phyloP scores from a whole-genome alignment of 2,888 invertebrate genomes.

The Callimorpha dominula region DNA sequence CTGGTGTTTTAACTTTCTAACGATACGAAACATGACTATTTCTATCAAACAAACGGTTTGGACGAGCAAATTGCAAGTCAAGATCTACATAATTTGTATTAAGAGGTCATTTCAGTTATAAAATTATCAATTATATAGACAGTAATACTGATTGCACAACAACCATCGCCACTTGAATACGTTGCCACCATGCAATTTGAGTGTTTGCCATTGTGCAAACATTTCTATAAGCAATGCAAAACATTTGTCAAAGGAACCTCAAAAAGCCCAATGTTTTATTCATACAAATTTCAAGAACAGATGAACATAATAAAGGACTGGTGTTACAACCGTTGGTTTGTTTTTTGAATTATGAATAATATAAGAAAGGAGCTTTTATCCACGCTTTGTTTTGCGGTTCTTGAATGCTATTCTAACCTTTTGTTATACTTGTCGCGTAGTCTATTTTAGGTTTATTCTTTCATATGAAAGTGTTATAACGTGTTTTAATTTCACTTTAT shows the following conservation, averaged over 20 bases:
- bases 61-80: too few species aligned
- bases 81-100: too few species aligned
- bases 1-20: too few species aligned
- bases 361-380: conserved; percentile 14
- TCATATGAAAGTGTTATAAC: background rate
- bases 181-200: background rate
- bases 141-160: too few species aligned
- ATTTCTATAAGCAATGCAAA: conserved; percentile 13
- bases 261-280: conserved; percentile 40
- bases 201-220: background rate
- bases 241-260: conserved; percentile 22
- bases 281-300: conserved; percentile 30
- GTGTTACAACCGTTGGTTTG: conserved; percentile 20
- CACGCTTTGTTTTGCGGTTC: conserved; percentile 16
- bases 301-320: conserved; percentile 29
- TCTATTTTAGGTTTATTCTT: background rate
- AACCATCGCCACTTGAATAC: too few species aligned
- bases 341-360: conserved; percentile 26
- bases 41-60: too few species aligned
- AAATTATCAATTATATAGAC: too few species aligned
- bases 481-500: background rate
- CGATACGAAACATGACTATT: too few species aligned
- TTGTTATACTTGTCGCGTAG: background rate
- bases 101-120: too few species aligned
- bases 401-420: background rate